Evolutionary conservation across 2,888 invertebrate species (phyloP).

Genomic region (Pseudococcus jackbeardsleyi): DNA sequence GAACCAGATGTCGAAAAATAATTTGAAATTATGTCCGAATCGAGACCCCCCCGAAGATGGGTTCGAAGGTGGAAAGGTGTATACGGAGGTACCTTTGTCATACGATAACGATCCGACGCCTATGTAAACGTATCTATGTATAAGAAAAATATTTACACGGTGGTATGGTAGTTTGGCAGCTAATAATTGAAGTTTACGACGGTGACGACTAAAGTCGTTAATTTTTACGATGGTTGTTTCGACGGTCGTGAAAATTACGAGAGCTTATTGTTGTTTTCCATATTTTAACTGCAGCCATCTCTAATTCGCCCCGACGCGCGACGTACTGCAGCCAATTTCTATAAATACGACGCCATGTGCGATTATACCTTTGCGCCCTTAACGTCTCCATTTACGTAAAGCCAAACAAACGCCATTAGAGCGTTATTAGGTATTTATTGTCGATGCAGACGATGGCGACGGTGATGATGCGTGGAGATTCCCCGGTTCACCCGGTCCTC

Average conservation of each 20-base stretch:
- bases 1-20: not conserved
- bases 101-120: not conserved
- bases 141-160: slow-evolving; percentile 29
- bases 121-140: not conserved
- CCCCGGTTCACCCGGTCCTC: no score
- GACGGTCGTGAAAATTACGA: slow-evolving; percentile 44
- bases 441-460: not conserved
- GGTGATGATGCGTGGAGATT: not conserved
- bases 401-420: not conserved
- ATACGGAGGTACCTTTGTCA: not conserved
- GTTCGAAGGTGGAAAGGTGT: not conserved
- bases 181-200: slow-evolving; percentile 33
- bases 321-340: slow-evolving; percentile 25
- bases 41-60: no score
- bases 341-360: slow-evolving; percentile 37
- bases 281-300: slow-evolving; percentile 45
- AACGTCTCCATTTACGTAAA: not conserved
- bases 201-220: slow-evolving; percentile 38
- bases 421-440: not conserved
- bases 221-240: slow-evolving; percentile 53
- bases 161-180: slow-evolving; percentile 23
- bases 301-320: slow-evolving; percentile 8
- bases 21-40: not conserved
- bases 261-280: slow-evolving; percentile 48
- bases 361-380: slow-evolving; percentile 1